Evolutionary conservation across 1,140 invertebrate species (phyloP).

Genomic region (Drosophila grimshawi): DNA sequence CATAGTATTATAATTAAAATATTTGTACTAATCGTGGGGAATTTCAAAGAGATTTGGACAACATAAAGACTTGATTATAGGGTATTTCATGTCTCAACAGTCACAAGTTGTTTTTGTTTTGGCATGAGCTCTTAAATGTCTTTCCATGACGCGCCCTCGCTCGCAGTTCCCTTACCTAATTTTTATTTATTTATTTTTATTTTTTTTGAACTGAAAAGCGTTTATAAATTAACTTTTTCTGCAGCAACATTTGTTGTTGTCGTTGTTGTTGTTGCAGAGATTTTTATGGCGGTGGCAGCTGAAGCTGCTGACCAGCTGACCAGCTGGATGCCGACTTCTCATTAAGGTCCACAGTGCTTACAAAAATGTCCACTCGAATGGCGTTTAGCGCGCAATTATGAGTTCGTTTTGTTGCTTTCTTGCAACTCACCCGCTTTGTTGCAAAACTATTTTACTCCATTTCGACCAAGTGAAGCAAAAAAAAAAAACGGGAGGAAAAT

Average conservation of each 20-base stretch:
- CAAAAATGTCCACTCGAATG: constrained; percentile 79
- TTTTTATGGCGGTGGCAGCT: constrained; percentile 39
- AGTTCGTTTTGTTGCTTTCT: constrained; percentile 40
- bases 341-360: constrained; percentile 46
- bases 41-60: neutral
- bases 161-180: constrained; percentile 30
- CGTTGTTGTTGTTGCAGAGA: constrained; percentile 16
- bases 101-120: neutral
- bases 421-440: constrained; percentile 18
- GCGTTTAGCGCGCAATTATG: constrained; percentile 79
- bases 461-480: constrained; percentile 7
- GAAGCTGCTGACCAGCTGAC: constrained; percentile 40
- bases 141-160: neutral
- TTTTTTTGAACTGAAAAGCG: constrained; percentile 27
- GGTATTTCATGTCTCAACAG: neutral
- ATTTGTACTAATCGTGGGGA: neutral
- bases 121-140: neutral
- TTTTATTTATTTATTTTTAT: constrained; percentile 3
- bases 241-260: constrained; percentile 33
- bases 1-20: neutral
- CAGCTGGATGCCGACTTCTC: constrained; percentile 41
- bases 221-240: constrained; percentile 43
- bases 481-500: neutral
- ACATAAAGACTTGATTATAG: neutral
- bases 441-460: constrained; percentile 40